Evolutionary conservation across 2,888 invertebrate species (phyloP).

Genomic region (Coelopa pilipes): DNA sequence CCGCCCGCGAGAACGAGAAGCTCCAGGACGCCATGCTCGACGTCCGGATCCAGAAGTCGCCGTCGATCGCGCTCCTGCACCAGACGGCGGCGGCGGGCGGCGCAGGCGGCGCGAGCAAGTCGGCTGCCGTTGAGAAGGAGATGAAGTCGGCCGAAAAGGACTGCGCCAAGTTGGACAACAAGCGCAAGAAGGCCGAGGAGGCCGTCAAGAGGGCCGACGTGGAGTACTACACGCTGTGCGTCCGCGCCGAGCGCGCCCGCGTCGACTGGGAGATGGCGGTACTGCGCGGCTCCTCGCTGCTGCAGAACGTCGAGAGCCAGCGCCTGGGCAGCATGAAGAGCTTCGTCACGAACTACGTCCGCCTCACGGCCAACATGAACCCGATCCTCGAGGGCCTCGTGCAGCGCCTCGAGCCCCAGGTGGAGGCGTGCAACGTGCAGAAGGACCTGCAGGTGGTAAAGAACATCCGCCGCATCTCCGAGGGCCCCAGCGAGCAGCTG

Average conservation of each 20-base stretch:
- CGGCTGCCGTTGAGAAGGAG: conserved; percentile 63
- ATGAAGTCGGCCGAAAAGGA: conserved; percentile 73
- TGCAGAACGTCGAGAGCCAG: conserved; percentile 91
- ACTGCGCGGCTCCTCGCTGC: conserved; percentile 83
- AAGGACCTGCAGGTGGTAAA: conserved; percentile 66
- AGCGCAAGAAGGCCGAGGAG: conserved; percentile 90
- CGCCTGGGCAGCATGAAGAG: conserved; percentile 83
- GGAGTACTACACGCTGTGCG: conserved; percentile 91
- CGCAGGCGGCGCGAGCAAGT: conserved; percentile 55
- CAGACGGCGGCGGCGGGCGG: conserved; percentile 44
- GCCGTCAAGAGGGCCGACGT: conserved; percentile 91
- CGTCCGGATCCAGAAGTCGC: conserved; percentile 68
- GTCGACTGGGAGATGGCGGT: conserved; percentile 94
- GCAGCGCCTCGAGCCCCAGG: conserved; percentile 58
- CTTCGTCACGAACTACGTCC: conserved; percentile 74
- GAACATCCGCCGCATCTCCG: conserved; percentile 65
- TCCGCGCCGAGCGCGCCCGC: conserved; percentile 88
- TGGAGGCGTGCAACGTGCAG: conserved; percentile 64
- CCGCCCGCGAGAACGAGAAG: conserved; percentile 91
- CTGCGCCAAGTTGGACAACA: conserved; percentile 83
- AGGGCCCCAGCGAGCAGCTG: conserved; percentile 81
- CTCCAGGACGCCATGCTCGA: conserved; percentile 81
- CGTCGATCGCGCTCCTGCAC: conserved; percentile 64
- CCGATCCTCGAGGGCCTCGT: conserved; percentile 79
- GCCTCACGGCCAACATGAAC: conserved; percentile 77